Conservation (phyloP, 2,113 vertebrate species). For the Anolis carolinensis region DNA sequence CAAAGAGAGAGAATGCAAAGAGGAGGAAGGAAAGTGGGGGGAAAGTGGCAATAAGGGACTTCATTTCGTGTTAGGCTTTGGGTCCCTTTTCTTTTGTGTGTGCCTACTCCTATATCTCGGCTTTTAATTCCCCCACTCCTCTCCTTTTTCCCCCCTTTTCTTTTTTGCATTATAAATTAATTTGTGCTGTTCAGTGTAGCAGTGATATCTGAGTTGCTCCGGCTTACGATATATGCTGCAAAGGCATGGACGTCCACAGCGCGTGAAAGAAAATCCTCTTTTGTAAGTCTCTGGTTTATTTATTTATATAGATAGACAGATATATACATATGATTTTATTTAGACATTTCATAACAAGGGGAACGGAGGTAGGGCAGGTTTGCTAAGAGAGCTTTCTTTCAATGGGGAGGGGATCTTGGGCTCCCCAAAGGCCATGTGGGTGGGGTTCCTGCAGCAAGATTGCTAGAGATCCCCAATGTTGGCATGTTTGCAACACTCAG, state of each 20-base stretch:
- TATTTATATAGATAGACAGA: background rate
- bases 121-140: background rate
- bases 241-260: constrained; percentile 43
- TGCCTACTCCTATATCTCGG: background rate
- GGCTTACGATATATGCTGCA: constrained; percentile 39
- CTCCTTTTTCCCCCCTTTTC: background rate
- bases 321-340: background rate
- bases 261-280: background rate
- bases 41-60: constrained; percentile 38
- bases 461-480: constrained; percentile 40
- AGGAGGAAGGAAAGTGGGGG: background rate
- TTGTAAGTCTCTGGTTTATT: constrained; percentile 32
- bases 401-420: constrained; percentile 19
- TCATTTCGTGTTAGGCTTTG: constrained; percentile 37
- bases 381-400: constrained; percentile 17
- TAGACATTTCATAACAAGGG: background rate
- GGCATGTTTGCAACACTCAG: constrained; percentile 37
- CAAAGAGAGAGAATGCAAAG: constrained; percentile 43
- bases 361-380: background rate
- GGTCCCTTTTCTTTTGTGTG: constrained; percentile 12
- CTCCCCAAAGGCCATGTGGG: background rate
- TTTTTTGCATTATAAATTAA: constrained; percentile 11
- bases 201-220: constrained; percentile 37
- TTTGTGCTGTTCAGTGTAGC: constrained; percentile 33
- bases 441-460: constrained; percentile 33